Evolutionary conservation across 2,113 vertebrate genomes (phyloP).

Genomic region (Podarcis cretensis): DNA sequence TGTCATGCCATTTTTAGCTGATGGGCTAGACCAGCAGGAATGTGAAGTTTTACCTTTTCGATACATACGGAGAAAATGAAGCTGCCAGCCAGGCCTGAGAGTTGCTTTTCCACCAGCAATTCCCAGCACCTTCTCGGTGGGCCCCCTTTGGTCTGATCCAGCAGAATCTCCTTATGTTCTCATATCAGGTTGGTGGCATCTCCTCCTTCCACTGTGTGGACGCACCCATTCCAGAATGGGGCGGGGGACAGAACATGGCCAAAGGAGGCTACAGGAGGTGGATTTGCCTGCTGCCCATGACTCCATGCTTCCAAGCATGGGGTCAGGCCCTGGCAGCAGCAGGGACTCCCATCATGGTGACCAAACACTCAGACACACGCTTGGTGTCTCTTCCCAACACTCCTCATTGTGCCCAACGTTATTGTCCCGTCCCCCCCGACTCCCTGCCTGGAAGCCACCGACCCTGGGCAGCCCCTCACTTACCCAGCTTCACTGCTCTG

Average conservation of each 20-base stretch:
- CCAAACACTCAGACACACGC: accelerated
- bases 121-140: background rate
- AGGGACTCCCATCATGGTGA: background rate
- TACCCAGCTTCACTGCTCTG: background rate
- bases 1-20: background rate
- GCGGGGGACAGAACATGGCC: background rate
- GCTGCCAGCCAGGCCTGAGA: background rate
- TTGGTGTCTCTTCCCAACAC: background rate
- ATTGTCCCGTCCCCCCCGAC: too few species aligned
- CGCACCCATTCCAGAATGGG: too few species aligned
- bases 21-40: background rate
- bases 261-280: background rate
- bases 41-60: background rate
- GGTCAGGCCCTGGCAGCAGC: background rate
- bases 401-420: background rate
- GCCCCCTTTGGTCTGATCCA: too few species aligned
- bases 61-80: background rate
- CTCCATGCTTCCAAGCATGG: background rate
- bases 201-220: too few species aligned
- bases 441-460: too few species aligned
- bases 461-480: too few species aligned
- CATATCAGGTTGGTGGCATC: too few species aligned
- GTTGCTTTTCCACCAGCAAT: background rate
- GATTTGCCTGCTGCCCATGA: background rate
- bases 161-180: too few species aligned